A percentile compares a stretch with the other conserved stretches of the same genome.
phyloP scores from a whole-genome alignment of 2,888 invertebrate species.

The Melanostoma mellinum region DNA sequence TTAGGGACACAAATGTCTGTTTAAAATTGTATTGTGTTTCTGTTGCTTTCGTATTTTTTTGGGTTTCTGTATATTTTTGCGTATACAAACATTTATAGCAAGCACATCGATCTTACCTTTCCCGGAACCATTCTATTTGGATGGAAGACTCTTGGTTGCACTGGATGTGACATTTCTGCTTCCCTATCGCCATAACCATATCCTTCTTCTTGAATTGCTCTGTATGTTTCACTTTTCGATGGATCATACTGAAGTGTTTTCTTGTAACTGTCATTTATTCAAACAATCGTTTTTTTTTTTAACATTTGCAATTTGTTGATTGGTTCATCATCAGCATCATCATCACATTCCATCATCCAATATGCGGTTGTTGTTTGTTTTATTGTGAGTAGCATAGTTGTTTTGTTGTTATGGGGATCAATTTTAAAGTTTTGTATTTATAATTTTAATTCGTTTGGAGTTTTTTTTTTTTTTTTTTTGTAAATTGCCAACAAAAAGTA shows the following conservation, averaged over 20 bases:
- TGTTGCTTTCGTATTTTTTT: conserved; percentile 18
- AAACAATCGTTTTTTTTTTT: conserved; percentile 29
- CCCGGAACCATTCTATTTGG: conserved; percentile 83
- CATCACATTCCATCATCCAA: conserved; percentile 38
- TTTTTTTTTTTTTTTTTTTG: conserved; percentile 64
- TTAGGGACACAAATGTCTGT: conserved; percentile 36
- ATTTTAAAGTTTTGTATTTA: conserved; percentile 71
- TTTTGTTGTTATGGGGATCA: conserved; percentile 64
- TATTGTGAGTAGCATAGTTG: conserved; percentile 27
- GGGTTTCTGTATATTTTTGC: conserved; percentile 25
- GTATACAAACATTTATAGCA: conserved; percentile 44
- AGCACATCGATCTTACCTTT: conserved; percentile 83
- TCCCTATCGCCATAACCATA: conserved; percentile 85
- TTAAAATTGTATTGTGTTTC: conserved; percentile 43
- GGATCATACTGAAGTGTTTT: conserved; percentile 92
- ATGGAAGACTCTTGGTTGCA: conserved; percentile 89
- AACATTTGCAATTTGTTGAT: conserved; percentile 32
- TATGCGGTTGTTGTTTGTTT: conserved; percentile 69
- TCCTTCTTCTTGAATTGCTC: conserved; percentile 91
- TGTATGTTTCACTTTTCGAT: conserved; percentile 93
- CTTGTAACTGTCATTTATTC: conserved; percentile 82
- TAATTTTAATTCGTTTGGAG: conserved; percentile 68
- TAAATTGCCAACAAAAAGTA: conserved; percentile 75
- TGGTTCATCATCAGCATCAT: conserved; percentile 52
- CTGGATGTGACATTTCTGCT: conserved; percentile 87